A percentile compares a stretch with the other conserved stretches of the same genome.
Evolutionary conservation across 2,113 vertebrate genomes (phyloP).

Genomic region (Amphiprion ocellaris): DNA sequence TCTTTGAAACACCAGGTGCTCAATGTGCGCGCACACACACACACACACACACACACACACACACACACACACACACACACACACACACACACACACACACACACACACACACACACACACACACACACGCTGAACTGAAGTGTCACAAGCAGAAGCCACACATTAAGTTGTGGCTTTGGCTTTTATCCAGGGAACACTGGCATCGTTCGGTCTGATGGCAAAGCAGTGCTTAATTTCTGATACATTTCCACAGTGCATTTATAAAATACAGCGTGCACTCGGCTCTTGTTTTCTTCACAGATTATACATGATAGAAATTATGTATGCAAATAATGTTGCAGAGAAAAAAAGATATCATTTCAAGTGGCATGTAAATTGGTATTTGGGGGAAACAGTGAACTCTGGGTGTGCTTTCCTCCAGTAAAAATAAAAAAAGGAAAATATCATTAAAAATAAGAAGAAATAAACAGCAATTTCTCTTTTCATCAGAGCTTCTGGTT

Average conservation of each 20-base stretch:
- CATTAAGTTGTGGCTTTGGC: conserved; percentile 45
- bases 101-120: not conserved
- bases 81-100: not conserved
- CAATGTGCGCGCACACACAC: conserved; percentile 2
- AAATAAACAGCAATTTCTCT: not conserved
- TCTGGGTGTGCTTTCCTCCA: not conserved
- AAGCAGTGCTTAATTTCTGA: conserved; percentile 31
- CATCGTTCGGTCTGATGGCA: conserved; percentile 24
- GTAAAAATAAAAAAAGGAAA: not conserved
- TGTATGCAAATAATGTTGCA: conserved; percentile 24
- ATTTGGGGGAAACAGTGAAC: conserved; percentile 22
- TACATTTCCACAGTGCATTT: conserved; percentile 11
- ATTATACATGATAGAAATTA: conserved; percentile 22
- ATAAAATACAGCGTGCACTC: conserved; percentile 22
- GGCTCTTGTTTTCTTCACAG: conserved; percentile 1
- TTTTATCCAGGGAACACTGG: conserved; percentile 20
- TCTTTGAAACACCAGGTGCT: conserved; percentile 71
- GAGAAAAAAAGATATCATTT: conserved; percentile 34
- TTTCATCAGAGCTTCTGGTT: conserved; percentile 5
- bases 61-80: not conserved
- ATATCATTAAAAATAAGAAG: not conserved
- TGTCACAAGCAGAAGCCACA: conserved; percentile 29
- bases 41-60: not conserved
- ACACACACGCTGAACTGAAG: not conserved
- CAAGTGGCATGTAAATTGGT: conserved; percentile 35